Evolutionary conservation across 2,888 invertebrate species (phyloP).

Genomic region (Xylocampa areola): DNA sequence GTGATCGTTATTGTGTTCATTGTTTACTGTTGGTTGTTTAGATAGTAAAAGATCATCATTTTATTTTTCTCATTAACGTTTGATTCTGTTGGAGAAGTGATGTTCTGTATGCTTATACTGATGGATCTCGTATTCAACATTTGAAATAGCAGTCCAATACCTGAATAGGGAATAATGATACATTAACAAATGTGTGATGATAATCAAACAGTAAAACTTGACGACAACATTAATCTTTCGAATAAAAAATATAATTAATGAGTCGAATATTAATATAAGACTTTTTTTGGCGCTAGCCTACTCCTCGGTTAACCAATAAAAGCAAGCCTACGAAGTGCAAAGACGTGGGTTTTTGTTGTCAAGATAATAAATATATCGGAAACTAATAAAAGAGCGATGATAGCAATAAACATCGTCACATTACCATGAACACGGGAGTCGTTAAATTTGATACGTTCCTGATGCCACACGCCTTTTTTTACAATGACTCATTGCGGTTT

Average conservation of each 20-base stretch:
- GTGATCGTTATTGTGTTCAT: conserved; percentile 21
- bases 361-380: conserved; percentile 64
- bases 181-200: no score
- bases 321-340: conserved; percentile 35
- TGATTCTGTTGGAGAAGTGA: no score
- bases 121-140: no score
- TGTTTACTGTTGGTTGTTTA: conserved; percentile 16
- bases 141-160: no score
- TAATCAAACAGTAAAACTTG: conserved; percentile 23
- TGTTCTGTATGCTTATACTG: no score
- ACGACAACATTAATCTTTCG: conserved; percentile 21
- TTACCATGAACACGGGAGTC: conserved; percentile 72
- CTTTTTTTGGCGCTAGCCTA: conserved; percentile 40
- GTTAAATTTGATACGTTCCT: conserved; percentile 76
- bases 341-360: conserved; percentile 49
- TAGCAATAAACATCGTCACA: conserved; percentile 70
- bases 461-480: conserved; percentile 57
- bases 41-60: no score
- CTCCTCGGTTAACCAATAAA: conserved; percentile 45
- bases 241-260: conserved; percentile 22
- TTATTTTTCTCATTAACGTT: no score
- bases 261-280: conserved; percentile 49
- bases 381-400: conserved; percentile 66
- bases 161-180: no score
- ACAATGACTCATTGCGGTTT: conserved; percentile 56